Base-by-base conservation (phyloP, 2,888 invertebrate genomes). In the Oscheius myriophilus region DNA sequence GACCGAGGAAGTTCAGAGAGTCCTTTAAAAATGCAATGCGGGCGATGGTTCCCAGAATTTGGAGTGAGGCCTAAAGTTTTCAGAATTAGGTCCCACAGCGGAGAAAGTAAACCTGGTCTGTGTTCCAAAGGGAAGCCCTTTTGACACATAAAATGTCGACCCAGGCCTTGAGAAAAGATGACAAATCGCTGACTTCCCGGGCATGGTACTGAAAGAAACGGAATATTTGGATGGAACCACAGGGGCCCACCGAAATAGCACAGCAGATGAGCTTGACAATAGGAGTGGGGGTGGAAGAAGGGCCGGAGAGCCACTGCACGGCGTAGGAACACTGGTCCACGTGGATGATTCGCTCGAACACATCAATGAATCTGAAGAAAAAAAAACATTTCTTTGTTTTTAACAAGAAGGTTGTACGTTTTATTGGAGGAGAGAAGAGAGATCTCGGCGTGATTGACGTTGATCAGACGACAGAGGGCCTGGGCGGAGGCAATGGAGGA, bases 281-380 rank as follows among this genome's bases (percentile, higher is more conserved):
- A 2, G 82, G 82, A 18, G 84, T 85, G 0, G 83, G 82, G 12
- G 81, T 75, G 11, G 81, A 73, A 16, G 82, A 79, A 16, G 80
- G 78, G 11, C 83, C 84, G 39, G 72, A 74, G 3, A 85, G 49
- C 69, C 85, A 74, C 64, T 85, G 83, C 16, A 80, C 70, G 1
- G 83, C 83, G 54, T 84, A 85, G 9, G 76, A 70, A 2, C 78
- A 74, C 54, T 83, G 80, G 61, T 85, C 85, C 0, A 83, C 74
- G 70, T 84, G 82, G 33, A 86, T 55, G 12, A 86, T 71, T 0
- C 78, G 69, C 25, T 85, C 83, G 54, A 85, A 77, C 7, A 72
- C 71, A 1, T 76, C 72, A 53, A 80, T 71, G 69, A 85, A 84
- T 21, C 84, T 84, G 66, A 26, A 73, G 59, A 67, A 52, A 11